Evolutionary conservation across 2,888 invertebrate genomes (phyloP), one percentile per base, ranked within the genome.

Genomic region (Reticulitermes lucifugus): DNA sequence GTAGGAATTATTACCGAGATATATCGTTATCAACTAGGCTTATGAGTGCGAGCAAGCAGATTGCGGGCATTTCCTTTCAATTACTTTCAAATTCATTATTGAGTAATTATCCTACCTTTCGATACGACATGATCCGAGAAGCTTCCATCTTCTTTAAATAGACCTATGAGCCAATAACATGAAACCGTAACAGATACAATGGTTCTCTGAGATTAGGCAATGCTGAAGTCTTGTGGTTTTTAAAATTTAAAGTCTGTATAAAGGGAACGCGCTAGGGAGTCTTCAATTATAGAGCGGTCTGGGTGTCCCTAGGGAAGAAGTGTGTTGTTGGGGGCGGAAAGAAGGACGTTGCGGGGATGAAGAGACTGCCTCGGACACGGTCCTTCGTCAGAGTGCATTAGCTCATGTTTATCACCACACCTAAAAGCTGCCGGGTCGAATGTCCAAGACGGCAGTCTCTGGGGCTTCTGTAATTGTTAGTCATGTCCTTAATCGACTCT

Each of bases 201-300:
- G 55, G 14, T 14, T 55, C 4, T 65, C 12, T 65, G 65, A n/a
- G 65, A 65, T 65, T 65, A 65, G 65, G 65, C 65, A 65, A 25
- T 65, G 2, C 5, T 46, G 25, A 25, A 25, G 65, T n/a, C n/a
- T 2, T 65, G 65, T 65, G 65, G 65, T n/a, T 65, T 65, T 65
- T 65, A 65, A 65, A 65, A 65, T 65, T 65, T 65, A 65, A 65
- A 65, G 25, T 25, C 9, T 65, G 65, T 65, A n/a, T 25, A 65
- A 65, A 65, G 65, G 65, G 65, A 65, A 65, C 65, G 25, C 65
- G 65, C 65, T 10, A 10, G 65, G 65, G 65, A 65, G 65, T 65
- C 65, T 65, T 65, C 65, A 65, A 65, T 65, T 65, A 65, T 65
- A 65, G n/a, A 65, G 65, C 65, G 65, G 65, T n/a, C 65, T 9